phyloP scores from a whole-genome alignment of 2,113 vertebrate species.

The Pongo pygmaeus region DNA sequence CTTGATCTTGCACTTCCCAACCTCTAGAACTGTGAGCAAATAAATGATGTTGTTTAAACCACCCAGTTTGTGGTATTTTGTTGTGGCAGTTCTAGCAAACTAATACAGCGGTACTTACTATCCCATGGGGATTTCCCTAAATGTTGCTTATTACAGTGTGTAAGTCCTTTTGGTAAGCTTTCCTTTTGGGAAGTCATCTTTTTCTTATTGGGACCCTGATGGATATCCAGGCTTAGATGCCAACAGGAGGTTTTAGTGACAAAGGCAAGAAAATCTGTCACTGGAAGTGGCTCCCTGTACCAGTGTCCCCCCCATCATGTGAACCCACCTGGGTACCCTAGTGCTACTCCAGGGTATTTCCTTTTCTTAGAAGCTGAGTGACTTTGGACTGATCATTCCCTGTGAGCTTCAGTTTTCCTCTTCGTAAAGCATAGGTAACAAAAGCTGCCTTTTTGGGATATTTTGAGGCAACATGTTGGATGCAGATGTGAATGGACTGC shows the following conservation, averaged over 20 bases:
- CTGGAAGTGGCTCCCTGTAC: background rate
- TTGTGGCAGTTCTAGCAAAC: background rate
- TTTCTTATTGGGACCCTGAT: background rate
- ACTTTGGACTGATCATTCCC: background rate
- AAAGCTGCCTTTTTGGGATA: background rate
- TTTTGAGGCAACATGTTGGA: background rate
- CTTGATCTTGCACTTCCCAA: background rate
- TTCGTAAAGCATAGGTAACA: background rate
- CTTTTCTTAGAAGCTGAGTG: background rate
- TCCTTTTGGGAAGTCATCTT: background rate
- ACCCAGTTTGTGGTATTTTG: background rate
- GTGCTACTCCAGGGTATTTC: background rate
- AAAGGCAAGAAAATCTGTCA: background rate
- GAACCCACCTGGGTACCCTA: background rate
- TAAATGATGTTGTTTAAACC: background rate
- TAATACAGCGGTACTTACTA: background rate
- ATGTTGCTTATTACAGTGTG: background rate
- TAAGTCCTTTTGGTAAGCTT: background rate
- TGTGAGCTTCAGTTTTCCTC: background rate
- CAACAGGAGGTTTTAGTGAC: background rate
- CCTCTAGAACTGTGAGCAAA: background rate
- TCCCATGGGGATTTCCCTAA: background rate
- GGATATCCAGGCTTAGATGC: background rate
- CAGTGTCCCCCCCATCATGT: rapidly evolving
- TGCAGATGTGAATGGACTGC: background rate